These are phyloP conservation scores for Jaculus jaculus DNA, from an alignment of 2,113 vertebrate genomes.

Conservation along the genomic window DNA sequence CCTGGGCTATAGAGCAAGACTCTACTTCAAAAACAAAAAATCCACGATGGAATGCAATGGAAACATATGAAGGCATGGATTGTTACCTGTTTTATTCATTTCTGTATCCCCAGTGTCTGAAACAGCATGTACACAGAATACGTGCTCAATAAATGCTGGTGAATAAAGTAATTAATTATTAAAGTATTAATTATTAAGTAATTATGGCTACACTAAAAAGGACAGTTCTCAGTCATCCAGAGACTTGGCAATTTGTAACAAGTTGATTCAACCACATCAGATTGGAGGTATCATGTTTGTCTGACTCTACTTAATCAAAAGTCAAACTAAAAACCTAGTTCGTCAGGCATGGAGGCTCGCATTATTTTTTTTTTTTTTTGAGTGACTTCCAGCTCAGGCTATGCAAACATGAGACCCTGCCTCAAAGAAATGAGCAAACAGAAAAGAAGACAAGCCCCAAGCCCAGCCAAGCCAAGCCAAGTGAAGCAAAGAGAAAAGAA, in stretches of 20 bases:
- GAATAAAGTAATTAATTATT: too few species aligned
- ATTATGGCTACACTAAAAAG: not conserved
- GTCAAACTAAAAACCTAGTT: slow-evolving; percentile 30
- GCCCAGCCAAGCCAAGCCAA: too few species aligned
- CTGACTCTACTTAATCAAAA: not conserved
- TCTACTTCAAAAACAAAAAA: not conserved
- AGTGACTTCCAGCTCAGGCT: too few species aligned
- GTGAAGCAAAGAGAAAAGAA: too few species aligned
- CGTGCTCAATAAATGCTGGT: not conserved
- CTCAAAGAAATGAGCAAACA: too few species aligned
- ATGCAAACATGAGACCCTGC: too few species aligned
- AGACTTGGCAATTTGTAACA: too few species aligned
- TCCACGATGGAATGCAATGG: not conserved
- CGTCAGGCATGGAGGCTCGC: too few species aligned
- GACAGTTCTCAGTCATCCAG: not conserved
- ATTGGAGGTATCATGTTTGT: not conserved
- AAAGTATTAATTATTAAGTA: too few species aligned
- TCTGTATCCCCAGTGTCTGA: not conserved
- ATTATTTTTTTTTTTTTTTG: too few species aligned
- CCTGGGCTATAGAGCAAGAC: too few species aligned
- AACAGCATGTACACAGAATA: not conserved
- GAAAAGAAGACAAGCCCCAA: too few species aligned
- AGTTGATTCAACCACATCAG: not conserved
- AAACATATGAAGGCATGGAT: not conserved
- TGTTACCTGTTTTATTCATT: not conserved